phyloP scores from a whole-genome alignment of 2,888 invertebrate genomes.

The Trichogramma evanescens region DNA sequence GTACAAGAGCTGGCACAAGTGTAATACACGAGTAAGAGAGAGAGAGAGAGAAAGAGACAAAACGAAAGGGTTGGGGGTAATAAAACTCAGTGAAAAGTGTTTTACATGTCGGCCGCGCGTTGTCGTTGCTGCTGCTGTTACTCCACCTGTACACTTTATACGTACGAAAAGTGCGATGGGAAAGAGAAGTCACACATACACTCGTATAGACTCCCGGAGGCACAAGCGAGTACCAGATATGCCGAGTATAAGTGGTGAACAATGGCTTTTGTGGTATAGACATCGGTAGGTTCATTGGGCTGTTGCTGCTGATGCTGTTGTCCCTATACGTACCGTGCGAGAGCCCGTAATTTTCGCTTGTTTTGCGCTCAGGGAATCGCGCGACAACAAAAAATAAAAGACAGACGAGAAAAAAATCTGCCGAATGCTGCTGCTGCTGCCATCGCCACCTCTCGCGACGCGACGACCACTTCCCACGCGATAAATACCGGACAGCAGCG shows the following conservation, averaged over 20 bases:
- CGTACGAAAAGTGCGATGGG: conserved; percentile 17
- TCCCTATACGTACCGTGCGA: too few species aligned
- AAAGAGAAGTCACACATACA: conserved; percentile 15
- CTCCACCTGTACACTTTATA: not conserved
- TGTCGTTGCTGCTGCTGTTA: conserved; percentile 3
- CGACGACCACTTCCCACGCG: conserved; percentile 8
- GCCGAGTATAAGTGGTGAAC: conserved; percentile 40
- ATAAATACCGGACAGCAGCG: conserved; percentile 34
- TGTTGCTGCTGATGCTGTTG: too few species aligned
- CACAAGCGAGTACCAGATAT: conserved; percentile 15
- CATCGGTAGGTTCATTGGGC: conserved; percentile 26
- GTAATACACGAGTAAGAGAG: not conserved
- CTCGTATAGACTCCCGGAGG: not conserved
- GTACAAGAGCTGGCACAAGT: not conserved
- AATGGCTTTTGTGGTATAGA: conserved; percentile 41
- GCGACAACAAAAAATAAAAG: conserved; percentile 37
- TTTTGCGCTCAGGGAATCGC: conserved; percentile 20
- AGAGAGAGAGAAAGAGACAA: too few species aligned
- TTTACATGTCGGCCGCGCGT: conserved; percentile 36
- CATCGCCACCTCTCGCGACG: too few species aligned
- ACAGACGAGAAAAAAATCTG: conserved; percentile 16
- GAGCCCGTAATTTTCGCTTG: conserved; percentile 24
- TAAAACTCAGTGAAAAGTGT: conserved; percentile 44
- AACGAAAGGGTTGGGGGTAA: conserved; percentile 23
- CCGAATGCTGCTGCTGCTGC: too few species aligned